phyloP scores from a whole-genome alignment of 2,113 vertebrate genomes.

The Urocitellus parryii region DNA sequence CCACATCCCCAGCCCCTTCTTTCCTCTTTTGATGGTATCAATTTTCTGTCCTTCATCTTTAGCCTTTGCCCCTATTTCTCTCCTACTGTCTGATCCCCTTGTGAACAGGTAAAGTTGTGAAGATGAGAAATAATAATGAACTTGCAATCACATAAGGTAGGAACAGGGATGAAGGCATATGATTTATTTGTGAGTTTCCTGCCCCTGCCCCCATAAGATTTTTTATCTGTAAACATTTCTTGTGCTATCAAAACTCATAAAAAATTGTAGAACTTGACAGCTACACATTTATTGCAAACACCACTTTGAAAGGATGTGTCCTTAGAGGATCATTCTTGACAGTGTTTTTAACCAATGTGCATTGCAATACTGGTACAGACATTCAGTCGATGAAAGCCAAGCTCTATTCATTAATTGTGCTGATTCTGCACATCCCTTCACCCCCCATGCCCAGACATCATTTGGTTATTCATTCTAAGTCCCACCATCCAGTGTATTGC shows the following conservation, averaged over 20 bases:
- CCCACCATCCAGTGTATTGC: background rate
- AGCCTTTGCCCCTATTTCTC: conserved; percentile 1
- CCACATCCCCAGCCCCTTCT: background rate
- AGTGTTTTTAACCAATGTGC: conserved; percentile 62
- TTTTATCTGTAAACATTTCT: conserved; percentile 57
- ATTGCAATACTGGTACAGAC: conserved; percentile 59
- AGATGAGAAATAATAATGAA: conserved; percentile 55
- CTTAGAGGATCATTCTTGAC: conserved; percentile 60
- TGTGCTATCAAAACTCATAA: conserved; percentile 67
- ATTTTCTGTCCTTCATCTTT: conserved; percentile 51
- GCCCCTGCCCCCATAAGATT: background rate
- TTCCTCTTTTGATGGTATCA: conserved; percentile 13
- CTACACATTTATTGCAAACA: conserved; percentile 69
- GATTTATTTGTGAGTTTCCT: background rate
- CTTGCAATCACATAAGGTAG: conserved; percentile 32
- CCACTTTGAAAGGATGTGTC: conserved; percentile 66
- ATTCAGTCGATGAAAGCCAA: conserved; percentile 49
- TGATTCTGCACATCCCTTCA: conserved; percentile 21
- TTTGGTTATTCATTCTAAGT: conserved; percentile 54
- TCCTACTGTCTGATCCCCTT: conserved; percentile 9
- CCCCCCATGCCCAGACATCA: background rate
- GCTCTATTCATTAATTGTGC: conserved; percentile 22
- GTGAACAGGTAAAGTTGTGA: background rate
- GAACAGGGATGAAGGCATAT: conserved; percentile 1
- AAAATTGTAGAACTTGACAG: conserved; percentile 68